Evolutionary conservation across 2,888 invertebrate genomes (phyloP), one percentile per base, ranked within the genome.

Genomic region (Bruchidius siliquastri): DNA sequence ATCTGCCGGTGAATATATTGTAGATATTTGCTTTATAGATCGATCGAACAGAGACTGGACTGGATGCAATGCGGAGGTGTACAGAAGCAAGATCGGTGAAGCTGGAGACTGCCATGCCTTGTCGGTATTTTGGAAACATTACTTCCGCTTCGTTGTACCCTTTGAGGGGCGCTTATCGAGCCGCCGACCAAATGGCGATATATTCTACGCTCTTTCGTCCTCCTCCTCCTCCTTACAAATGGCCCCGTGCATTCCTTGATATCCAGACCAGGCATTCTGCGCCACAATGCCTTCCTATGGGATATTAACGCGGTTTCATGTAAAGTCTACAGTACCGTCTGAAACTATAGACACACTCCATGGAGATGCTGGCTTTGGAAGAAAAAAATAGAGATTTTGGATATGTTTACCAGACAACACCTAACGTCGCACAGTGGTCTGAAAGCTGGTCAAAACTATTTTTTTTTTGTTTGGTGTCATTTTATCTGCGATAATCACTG

Each of bases 101-200:
- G 49, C 49, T 18, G 49, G 49, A 3, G 8, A 1, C 49, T 1
- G 49, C 13, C 8, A 3, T 30, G 30, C 30, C 30, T 30, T 30
- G 8, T 76, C 81, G 82, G 82, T 82, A 83, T 84, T 85, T 84
- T 84, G 82, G 81, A 82, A 83, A 81, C 83, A 83, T 84, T 84
- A 84, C 81, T 84, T 84, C 84, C 83, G 80, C 84, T 81, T 81
- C 83, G 81, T 80, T 81, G 82, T 81, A 78, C 79, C 84, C 81
- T 84, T 84, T 84, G 80, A 83, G 81, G 81, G 78, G 80, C 81
- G 82, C 83, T 84, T 84, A 84, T 83, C 84, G 82, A 83, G 82
- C 22, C 4, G 81, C 79, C 82, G 81, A 79, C 79, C 82, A 80
- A 83, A 84, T 80, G 80, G 81, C 81, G 81, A 84, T 84, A 83